phyloP scores from a whole-genome alignment of 2,888 invertebrate genomes.

The Lasius fuliginosus region DNA sequence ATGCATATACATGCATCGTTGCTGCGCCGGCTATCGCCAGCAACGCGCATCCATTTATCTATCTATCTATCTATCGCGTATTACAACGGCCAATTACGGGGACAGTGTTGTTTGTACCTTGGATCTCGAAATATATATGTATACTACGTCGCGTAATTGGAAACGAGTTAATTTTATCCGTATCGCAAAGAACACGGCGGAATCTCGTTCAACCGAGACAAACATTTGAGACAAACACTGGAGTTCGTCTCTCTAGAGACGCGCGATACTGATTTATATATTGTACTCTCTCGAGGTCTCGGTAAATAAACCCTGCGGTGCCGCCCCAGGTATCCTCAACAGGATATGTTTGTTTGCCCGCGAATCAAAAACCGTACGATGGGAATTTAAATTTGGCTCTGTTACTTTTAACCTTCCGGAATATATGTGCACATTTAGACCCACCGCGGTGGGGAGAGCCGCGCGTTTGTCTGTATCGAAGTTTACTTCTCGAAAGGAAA shows the following conservation, averaged over 20 bases:
- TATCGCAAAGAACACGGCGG: constrained; percentile 19
- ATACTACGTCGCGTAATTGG: constrained; percentile 4
- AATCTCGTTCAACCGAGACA: constrained; percentile 42
- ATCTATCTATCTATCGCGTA: constrained; percentile 19
- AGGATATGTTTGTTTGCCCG: constrained; percentile 27
- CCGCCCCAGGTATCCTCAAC: constrained; percentile 30
- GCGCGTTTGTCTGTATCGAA: constrained; percentile 4
- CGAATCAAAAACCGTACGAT: constrained; percentile 27
- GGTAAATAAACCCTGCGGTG: constrained; percentile 28
- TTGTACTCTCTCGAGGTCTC: constrained; percentile 26
- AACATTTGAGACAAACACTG: constrained; percentile 45
- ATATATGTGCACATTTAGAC: constrained; percentile 37
- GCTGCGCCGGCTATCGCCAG: constrained; percentile 59
- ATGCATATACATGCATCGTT: constrained; percentile 57
- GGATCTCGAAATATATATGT: not conserved
- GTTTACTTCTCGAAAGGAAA: constrained; percentile 41
- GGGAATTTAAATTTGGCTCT: constrained; percentile 42
- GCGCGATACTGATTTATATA: constrained; percentile 37
- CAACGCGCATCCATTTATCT: constrained; percentile 26
- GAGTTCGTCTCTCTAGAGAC: constrained; percentile 39
- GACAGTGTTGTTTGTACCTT: not conserved
- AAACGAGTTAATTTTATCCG: constrained; percentile 45
- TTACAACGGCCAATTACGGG: too few species aligned
- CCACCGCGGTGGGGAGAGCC: not conserved
- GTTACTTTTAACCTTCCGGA: constrained; percentile 48